Percentiles rank a stretch among this genome's conserved stretches.
These are phyloP conservation scores for Oreocharis arfaki DNA, from an alignment of 2,113 vertebrate genomes.

Conservation along the genomic window DNA sequence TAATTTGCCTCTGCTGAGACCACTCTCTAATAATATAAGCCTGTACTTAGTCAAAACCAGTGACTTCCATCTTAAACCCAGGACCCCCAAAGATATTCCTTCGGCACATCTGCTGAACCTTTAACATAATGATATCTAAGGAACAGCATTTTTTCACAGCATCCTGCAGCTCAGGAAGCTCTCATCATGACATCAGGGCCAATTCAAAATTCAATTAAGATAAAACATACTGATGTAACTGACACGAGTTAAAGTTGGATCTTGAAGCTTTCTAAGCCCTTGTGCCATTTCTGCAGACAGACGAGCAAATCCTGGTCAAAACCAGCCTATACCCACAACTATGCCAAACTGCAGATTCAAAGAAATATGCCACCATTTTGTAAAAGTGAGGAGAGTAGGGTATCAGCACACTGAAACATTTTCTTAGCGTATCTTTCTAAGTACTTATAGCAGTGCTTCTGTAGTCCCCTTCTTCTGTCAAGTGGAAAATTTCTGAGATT, in stretches of 20 bases:
- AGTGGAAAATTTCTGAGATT: slow-evolving; percentile 64
- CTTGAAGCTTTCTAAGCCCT: not conserved
- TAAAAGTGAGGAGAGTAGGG: not conserved
- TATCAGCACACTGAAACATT: not conserved
- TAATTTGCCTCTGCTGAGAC: not conserved
- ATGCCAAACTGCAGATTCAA: not conserved
- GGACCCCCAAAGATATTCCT: not conserved
- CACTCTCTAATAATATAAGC: not conserved
- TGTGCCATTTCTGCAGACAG: not conserved
- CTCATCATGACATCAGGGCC: not conserved
- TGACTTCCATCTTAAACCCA: not conserved
- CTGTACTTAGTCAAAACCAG: not conserved
- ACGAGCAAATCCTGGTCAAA: not conserved
- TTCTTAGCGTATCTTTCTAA: not conserved
- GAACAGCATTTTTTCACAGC: not conserved
- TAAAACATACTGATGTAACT: not conserved
- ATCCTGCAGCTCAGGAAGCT: not conserved
- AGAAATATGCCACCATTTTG: not conserved
- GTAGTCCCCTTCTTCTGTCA: slow-evolving; percentile 50
- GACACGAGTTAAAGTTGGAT: not conserved
- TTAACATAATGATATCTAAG: not conserved
- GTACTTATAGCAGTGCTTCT: slow-evolving; percentile 15
- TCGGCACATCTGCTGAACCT: not conserved
- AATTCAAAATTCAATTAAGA: not conserved
- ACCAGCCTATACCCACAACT: not conserved